Percentiles rank a stretch among this genome's conserved stretches.
Conservation (phyloP, 2,797 vertebrate genomes). For the Platalea minor region DNA sequence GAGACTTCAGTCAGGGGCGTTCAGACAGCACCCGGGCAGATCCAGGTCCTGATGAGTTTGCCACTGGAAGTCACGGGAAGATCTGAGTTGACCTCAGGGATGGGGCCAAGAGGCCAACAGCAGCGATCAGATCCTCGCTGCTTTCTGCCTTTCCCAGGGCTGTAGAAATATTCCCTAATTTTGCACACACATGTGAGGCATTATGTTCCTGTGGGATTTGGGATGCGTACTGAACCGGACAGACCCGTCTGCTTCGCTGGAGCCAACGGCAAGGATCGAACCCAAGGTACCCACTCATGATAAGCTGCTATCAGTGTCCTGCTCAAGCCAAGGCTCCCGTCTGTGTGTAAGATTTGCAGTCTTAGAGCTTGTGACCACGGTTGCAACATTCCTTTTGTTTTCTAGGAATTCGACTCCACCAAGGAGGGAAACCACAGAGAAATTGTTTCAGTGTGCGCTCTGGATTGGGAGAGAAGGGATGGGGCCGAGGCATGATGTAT, state of each 20-base stretch:
- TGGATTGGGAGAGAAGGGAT: not conserved
- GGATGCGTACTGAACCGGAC: not conserved
- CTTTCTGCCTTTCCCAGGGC: not conserved
- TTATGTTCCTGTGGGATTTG: accelerated
- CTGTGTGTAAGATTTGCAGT: not conserved
- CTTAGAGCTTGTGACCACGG: not conserved
- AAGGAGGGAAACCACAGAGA: conserved; percentile 73
- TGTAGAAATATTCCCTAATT: not conserved
- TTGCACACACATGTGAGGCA: accelerated
- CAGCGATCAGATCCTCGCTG: accelerated
- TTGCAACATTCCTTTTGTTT: conserved; percentile 68
- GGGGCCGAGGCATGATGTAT: conserved; percentile 31
- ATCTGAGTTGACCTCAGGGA: not conserved
- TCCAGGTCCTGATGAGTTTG: not conserved
- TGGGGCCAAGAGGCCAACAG: not conserved
- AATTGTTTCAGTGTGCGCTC: conserved; percentile 66
- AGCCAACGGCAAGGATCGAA: not conserved
- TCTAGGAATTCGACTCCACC: conserved; percentile 75
- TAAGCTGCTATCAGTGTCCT: not conserved
- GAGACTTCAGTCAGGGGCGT: accelerated
- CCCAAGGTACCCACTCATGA: not conserved
- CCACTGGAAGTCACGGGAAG: not conserved
- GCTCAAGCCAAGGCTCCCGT: not conserved
- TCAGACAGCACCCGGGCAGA: not conserved
- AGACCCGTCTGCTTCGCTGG: not conserved